Base-by-base conservation (phyloP, 2,797 vertebrate species). In the Astyanax mexicanus region DNA sequence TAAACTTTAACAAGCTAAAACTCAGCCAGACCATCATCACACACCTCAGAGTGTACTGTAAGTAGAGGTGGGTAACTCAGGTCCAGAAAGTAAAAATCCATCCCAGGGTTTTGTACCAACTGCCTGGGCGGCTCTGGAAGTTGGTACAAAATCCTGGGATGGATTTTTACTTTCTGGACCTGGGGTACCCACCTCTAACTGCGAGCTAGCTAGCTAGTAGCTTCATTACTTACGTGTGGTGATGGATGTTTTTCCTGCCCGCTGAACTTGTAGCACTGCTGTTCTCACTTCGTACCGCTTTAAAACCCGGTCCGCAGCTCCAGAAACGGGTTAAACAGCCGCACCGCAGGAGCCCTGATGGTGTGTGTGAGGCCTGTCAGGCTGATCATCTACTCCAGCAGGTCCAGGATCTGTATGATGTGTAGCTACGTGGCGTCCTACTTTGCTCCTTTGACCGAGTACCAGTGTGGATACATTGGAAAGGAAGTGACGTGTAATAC, bases 381-480 rank as follows among this genome's bases (percentile, higher is more conserved):
- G 57, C 42, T 32, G 40, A 57, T 35, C 72, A 32, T 52, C 15
- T 62, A 72, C 61, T 62, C n/a, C n/a, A n/a, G 47, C 49, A 49
- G 35, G 45, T 45, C 23, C 62, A 74, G 21, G 25, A 27, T 66
- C 44, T 77, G 47, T 70, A 71, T 81, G 78, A 69, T 74, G 77
- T 81, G 62, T 78, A n/a, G n/a, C n/a, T n/a, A 84, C 84, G 84
- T 85, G 84, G 84, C 84, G 84, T 19, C 74, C 58, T 47, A 19
- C 62, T 65, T 52, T 32, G 69, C 72, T 73, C 78, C 72, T 74
- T 79, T 57, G 47, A 74, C 76, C 69, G 66, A 62, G 69, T 70
- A 75, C 68, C 75, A 68, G 15, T 52, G 72, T 75, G 64, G 51
- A 45, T 37, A 72, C 65, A 58, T 38, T 17, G 32, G 6, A 78